Evolutionary conservation across 2,113 vertebrate species (phyloP).

Genomic region (Corythornis vintsioides): DNA sequence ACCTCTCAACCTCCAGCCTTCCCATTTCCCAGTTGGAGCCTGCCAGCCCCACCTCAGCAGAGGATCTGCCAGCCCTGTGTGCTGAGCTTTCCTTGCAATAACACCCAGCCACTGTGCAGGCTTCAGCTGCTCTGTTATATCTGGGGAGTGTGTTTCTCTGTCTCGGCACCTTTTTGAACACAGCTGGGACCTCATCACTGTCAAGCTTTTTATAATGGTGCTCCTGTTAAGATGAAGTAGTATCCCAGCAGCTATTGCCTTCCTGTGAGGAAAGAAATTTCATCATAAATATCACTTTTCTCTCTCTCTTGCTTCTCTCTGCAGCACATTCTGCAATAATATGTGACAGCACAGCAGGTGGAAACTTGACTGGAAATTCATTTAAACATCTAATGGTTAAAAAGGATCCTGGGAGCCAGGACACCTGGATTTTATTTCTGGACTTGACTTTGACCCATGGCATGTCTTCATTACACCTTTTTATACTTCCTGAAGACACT

Average conservation of each 20-base stretch:
- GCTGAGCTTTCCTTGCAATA: background rate
- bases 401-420: background rate
- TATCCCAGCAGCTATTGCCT: background rate
- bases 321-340: background rate
- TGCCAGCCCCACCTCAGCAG: background rate
- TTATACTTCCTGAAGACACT: background rate
- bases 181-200: background rate
- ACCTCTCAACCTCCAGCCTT: background rate
- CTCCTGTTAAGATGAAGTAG: background rate
- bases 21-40: background rate
- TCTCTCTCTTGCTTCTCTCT: background rate
- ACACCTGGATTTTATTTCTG: background rate
- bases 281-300: background rate
- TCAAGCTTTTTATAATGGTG: background rate
- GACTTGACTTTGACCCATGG: background rate
- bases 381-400: background rate
- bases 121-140: background rate
- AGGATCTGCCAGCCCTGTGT: background rate
- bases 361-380: background rate
- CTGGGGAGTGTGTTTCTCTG: background rate
- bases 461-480: background rate
- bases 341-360: slow-evolving; percentile 2
- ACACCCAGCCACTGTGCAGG: background rate
- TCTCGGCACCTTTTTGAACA: background rate
- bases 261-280: background rate